phyloP scores from a whole-genome alignment of 1,140 invertebrate genomes.

The Venturia canescens region DNA sequence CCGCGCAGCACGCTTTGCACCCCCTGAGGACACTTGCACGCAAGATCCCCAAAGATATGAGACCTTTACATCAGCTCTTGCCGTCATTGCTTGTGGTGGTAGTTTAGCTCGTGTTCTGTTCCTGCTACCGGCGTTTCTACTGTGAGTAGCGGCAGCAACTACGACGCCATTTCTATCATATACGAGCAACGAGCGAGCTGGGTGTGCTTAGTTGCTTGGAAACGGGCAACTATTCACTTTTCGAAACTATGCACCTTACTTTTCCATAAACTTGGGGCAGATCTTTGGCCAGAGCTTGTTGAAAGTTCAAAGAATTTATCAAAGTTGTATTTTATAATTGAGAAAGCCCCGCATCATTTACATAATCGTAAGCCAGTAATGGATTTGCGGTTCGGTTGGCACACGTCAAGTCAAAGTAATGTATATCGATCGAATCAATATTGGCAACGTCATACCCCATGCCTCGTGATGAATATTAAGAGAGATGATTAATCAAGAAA shows the following conservation, averaged over 20 bases:
- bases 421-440: neutral
- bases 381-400: neutral
- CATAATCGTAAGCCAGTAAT: neutral
- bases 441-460: neutral
- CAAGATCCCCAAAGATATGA: slow-evolving; percentile 71
- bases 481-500: slow-evolving; percentile 22
- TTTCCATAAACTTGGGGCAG: neutral
- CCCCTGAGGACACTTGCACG: slow-evolving; percentile 64
- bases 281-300: neutral
- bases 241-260: neutral
- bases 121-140: slow-evolving; percentile 52
- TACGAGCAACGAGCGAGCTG: slow-evolving; percentile 19
- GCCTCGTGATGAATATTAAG: slow-evolving; percentile 13
- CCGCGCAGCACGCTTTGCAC: slow-evolving; percentile 49
- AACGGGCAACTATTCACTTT: neutral
- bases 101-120: slow-evolving; percentile 43
- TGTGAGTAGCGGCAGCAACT: slow-evolving; percentile 18
- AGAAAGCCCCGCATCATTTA: neutral
- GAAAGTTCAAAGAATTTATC: neutral
- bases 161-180: slow-evolving; percentile 49
- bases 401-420: neutral
- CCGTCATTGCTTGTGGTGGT: slow-evolving; percentile 52
- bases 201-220: slow-evolving; percentile 11
- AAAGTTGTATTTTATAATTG: neutral
- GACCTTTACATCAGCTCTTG: slow-evolving; percentile 59